Evolutionary conservation across 2,888 invertebrate genomes (phyloP).

Genomic region (Atrina japonica): DNA sequence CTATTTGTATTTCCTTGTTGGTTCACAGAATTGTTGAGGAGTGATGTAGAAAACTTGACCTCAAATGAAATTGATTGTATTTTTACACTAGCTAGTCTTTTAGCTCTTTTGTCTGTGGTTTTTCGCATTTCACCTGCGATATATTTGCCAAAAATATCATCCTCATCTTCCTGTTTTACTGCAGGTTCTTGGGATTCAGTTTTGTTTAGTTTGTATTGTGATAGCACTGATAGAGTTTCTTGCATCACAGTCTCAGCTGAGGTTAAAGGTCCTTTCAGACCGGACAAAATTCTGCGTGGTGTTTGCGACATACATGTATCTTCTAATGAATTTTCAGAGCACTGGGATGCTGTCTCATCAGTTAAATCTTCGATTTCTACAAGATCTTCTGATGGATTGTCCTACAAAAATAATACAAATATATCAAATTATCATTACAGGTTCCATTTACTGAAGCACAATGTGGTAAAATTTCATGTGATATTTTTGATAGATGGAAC

Average conservation of each 20-base stretch:
- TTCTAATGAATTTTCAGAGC: constrained; percentile 7
- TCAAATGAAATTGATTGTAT: background rate
- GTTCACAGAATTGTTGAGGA: too few relatives aligned
- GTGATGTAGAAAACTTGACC: too few relatives aligned
- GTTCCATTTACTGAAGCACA: constrained; percentile 14
- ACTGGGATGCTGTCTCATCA: too few relatives aligned
- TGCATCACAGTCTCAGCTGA: constrained; percentile 19
- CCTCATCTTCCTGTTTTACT: constrained; percentile 4
- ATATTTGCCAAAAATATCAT: constrained; percentile 28
- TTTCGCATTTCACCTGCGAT: constrained; percentile 18
- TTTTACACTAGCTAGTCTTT: too few relatives aligned
- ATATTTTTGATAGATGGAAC: constrained; percentile 30
- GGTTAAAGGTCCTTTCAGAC: constrained; percentile 7
- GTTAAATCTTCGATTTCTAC: too few relatives aligned
- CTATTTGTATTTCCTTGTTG: too few relatives aligned
- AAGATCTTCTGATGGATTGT: too few relatives aligned
- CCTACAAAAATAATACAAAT: too few relatives aligned
- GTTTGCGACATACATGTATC: too few relatives aligned
- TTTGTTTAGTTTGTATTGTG: background rate
- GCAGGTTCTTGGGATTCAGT: background rate
- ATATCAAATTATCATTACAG: constrained; percentile 16
- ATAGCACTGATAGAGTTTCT: constrained; percentile 4
- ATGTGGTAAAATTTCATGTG: constrained; percentile 2
- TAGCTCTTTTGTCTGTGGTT: constrained; percentile 2
- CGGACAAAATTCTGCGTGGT: too few relatives aligned